Percentiles rank a stretch among this genome's conserved stretches.
These are phyloP conservation scores for Dynastes grantii DNA, from an alignment of 2,888 invertebrate species.

Conservation along the genomic window DNA sequence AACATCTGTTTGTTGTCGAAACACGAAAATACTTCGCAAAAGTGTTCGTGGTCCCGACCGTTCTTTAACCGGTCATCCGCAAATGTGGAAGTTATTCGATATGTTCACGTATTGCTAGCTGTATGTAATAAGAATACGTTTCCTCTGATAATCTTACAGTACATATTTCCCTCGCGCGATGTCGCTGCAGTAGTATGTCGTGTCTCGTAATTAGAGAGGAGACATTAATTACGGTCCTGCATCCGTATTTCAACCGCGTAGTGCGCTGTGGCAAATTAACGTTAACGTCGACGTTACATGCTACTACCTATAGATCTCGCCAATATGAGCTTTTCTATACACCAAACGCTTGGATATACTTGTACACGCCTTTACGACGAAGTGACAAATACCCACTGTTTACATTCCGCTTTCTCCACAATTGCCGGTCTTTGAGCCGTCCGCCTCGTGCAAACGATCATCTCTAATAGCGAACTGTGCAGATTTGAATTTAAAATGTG, in stretches of 20 bases:
- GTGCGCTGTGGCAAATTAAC: constrained; percentile 25
- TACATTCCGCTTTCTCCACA: constrained; percentile 41
- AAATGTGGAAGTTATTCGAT: no score
- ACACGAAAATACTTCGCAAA: no score
- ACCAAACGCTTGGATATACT: constrained; percentile 11
- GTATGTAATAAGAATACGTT: no score
- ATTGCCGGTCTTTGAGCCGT: neutral
- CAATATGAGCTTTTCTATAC: constrained; percentile 2
- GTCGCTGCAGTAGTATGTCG: neutral
- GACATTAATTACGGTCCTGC: constrained; percentile 30
- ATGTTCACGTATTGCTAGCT: no score
- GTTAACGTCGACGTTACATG: constrained; percentile 21
- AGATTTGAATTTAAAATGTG: constrained; percentile 31
- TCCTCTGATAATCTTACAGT: no score
- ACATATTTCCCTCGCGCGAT: no score
- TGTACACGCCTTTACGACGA: constrained; percentile 8
- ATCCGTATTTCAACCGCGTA: constrained; percentile 22
- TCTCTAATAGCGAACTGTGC: neutral
- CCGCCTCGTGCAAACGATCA: constrained; percentile 4
- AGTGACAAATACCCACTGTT: constrained; percentile 39
- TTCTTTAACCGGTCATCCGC: no score
- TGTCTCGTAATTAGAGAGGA: constrained; percentile 28
- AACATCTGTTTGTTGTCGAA: no score
- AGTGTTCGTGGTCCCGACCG: no score
- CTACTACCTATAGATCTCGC: neutral